These are phyloP conservation scores for Clivina fossor DNA, from an alignment of 2,888 invertebrate species.

Conservation along the genomic window DNA sequence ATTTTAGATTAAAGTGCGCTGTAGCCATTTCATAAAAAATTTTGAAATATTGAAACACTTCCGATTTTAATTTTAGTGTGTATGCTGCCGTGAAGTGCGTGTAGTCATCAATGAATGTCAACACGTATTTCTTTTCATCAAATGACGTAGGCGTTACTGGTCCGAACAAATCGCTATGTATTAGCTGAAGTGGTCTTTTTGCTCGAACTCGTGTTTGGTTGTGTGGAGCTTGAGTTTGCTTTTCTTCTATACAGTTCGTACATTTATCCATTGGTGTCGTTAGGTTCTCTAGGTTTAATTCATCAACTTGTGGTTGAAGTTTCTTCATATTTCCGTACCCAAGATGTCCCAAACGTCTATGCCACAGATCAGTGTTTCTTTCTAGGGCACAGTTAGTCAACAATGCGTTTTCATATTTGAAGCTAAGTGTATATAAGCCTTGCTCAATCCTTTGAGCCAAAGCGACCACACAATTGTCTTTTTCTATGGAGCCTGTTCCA, in stretches of 20 bases:
- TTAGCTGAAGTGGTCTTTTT: slow-evolving; percentile 36
- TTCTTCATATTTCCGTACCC: slow-evolving; percentile 29
- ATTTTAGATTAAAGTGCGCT: slow-evolving; percentile 40
- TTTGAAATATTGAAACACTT: slow-evolving; percentile 41
- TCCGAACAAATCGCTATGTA: slow-evolving; percentile 42
- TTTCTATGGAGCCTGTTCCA: slow-evolving; percentile 37
- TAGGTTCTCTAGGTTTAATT: slow-evolving; percentile 19
- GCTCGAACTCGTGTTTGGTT: slow-evolving; percentile 35
- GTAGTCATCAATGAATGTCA: slow-evolving; percentile 42
- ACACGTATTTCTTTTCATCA: slow-evolving; percentile 34
- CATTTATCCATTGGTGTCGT: slow-evolving; percentile 22
- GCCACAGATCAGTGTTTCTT: slow-evolving; percentile 32
- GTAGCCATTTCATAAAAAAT: slow-evolving; percentile 39
- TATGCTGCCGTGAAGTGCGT: slow-evolving; percentile 39
- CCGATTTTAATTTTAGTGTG: slow-evolving; percentile 37
- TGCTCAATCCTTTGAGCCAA: slow-evolving; percentile 26
- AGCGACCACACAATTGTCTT: slow-evolving; percentile 33
- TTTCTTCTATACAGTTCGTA: slow-evolving; percentile 39
- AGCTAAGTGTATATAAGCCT: slow-evolving; percentile 33
- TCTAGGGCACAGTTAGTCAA: neutral
- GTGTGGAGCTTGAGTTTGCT: slow-evolving; percentile 36
- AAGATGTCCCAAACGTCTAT: slow-evolving; percentile 36
- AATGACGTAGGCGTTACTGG: slow-evolving; percentile 40
- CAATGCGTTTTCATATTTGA: slow-evolving; percentile 17
- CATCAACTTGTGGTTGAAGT: slow-evolving; percentile 25